Percentiles rank a stretch among this genome's conserved stretches.
Evolutionary conservation across 1,140 invertebrate genomes (phyloP).

Genomic region (Geopemphigus sp.): DNA sequence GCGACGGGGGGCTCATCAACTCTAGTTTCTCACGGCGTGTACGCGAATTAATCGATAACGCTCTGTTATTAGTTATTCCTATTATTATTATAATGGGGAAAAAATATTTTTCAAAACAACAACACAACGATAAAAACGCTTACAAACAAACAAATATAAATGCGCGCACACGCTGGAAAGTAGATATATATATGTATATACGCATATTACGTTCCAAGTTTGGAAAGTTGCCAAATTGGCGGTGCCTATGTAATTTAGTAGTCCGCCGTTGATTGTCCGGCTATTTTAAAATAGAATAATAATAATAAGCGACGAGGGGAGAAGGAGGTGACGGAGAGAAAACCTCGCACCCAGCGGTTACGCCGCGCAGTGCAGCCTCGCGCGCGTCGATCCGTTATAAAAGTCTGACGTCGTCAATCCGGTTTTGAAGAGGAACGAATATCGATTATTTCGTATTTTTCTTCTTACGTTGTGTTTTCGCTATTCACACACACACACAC

Average conservation of each 20-base stretch:
- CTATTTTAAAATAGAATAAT: slow-evolving; percentile 41
- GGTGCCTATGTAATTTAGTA: slow-evolving; percentile 35
- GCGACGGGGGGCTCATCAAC: no score
- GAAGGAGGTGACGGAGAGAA: not conserved
- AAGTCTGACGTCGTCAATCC: slow-evolving; percentile 27
- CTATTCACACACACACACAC: not conserved
- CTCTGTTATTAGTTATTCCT: not conserved
- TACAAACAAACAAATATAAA: not conserved
- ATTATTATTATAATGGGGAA: not conserved
- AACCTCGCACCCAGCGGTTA: slow-evolving; percentile 28
- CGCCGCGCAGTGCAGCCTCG: not conserved
- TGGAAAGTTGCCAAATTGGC: slow-evolving; percentile 42
- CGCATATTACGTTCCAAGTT: slow-evolving; percentile 8
- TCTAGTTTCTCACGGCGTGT: not conserved
- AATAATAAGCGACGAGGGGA: not conserved
- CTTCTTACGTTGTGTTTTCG: not conserved
- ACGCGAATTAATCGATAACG: not conserved
- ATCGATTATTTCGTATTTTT: slow-evolving; percentile 15
- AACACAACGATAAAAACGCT: slow-evolving; percentile 1
- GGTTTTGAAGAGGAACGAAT: slow-evolving; percentile 28
- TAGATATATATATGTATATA: not conserved
- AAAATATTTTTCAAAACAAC: not conserved
- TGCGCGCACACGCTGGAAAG: no score
- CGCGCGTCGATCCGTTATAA: slow-evolving; percentile 30
- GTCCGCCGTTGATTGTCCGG: slow-evolving; percentile 35